A percentile compares a stretch with the other conserved stretches of the same genome.
Conservation (phyloP, 2,888 invertebrate genomes). For the Zaprionus obscuricornis region DNA sequence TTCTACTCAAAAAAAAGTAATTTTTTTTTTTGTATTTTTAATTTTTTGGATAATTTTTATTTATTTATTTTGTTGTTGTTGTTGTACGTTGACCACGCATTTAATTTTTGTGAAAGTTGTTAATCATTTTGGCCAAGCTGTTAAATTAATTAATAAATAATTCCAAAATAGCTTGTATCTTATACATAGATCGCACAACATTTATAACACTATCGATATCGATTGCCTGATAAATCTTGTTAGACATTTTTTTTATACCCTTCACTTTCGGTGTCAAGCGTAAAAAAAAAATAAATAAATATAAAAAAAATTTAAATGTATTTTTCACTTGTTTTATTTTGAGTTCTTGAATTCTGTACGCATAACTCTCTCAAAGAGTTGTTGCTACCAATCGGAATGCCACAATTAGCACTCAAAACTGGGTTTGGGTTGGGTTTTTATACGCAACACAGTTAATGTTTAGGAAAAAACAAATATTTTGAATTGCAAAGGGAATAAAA, state of each 20-base stretch:
- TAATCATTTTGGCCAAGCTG: constrained; percentile 21
- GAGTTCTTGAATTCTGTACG: constrained; percentile 24
- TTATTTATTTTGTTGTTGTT: constrained; percentile 6
- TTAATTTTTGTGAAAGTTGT: constrained; percentile 57
- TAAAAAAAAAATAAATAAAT: too few relatives aligned
- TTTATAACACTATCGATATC: constrained; percentile 21
- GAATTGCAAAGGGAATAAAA: too few relatives aligned
- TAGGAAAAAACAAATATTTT: too few relatives aligned
- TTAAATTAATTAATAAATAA: constrained; percentile 52
- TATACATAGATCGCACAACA: constrained; percentile 7
- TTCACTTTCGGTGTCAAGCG: constrained; percentile 36
- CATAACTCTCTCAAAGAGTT: constrained; percentile 24
- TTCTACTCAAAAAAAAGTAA: too few relatives aligned
- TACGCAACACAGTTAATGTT: too few relatives aligned
- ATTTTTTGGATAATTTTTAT: background rate
- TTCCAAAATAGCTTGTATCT: constrained; percentile 31
- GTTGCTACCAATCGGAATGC: constrained; percentile 26
- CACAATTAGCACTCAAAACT: constrained; percentile 28
- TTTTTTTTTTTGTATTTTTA: too few relatives aligned
- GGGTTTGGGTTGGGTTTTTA: constrained; percentile 9
- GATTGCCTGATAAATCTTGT: constrained; percentile 25
- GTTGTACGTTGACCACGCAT: constrained; percentile 38
- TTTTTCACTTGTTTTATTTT: constrained; percentile 32
- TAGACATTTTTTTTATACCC: constrained; percentile 20
- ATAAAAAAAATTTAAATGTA: constrained; percentile 23